Conservation (phyloP, 2,797 vertebrate genomes). For the Tiaroga cobitis region DNA sequence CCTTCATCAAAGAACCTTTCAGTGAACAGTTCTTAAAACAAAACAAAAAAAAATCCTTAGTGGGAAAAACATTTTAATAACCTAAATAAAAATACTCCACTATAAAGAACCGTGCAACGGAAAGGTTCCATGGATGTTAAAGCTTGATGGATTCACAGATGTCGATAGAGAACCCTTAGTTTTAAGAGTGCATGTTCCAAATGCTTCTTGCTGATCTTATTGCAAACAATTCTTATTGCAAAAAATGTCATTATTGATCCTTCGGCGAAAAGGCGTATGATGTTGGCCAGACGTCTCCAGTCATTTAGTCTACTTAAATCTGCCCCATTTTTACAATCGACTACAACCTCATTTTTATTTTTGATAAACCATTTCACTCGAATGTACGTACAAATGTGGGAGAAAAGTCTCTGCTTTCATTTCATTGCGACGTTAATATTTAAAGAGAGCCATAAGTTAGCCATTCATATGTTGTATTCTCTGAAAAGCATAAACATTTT, state of each 20-base stretch:
- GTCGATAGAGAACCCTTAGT: neutral
- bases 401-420: neutral
- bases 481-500: neutral
- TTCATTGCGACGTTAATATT: neutral
- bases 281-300: neutral
- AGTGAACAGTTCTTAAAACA: neutral
- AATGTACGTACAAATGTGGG: rapidly evolving
- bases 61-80: no score
- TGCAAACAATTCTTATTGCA: neutral
- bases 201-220: neutral
- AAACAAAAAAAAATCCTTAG: no score
- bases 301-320: no score
- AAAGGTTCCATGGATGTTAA: neutral
- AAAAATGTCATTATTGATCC: neutral
- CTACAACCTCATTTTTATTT: neutral
- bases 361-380: neutral
- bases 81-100: no score
- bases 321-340: neutral
- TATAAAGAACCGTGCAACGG: neutral
- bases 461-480: neutral
- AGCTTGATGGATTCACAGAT: neutral
- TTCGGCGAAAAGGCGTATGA: neutral
- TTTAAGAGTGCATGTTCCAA: neutral
- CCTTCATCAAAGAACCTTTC: neutral
- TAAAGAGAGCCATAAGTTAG: neutral